Evolutionary conservation across 2,888 invertebrate genomes (phyloP), one percentile per base, ranked within the genome.

Genomic region (Fragum fragum): DNA sequence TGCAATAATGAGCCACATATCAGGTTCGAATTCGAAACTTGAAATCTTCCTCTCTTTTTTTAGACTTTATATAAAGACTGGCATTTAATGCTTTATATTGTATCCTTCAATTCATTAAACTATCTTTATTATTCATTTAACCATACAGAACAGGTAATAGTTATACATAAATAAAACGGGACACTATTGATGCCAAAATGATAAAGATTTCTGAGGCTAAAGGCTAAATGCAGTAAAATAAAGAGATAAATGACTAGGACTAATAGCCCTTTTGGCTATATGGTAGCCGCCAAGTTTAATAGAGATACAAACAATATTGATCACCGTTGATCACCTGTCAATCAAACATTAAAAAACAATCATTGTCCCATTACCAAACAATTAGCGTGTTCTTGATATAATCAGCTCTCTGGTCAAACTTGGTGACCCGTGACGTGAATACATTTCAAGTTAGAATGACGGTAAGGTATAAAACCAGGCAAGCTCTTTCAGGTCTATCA

Each of bases 311-410:
- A 29, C 29, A 63, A 63, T 63, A 63, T 63, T 69, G 69, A 69
- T 69, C 23, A 47, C 42, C 47, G 21, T 7, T 52, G 69, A 69
- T 69, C 47, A 69, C 69, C 69, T 39, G 42, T 69, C 42, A 69
- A 28, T 39, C 29, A 39, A 39, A 52, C 69, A 69, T 42, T 69
- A 69, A 42, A 69, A 52, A 69, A 52, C 69, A 69, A 36, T 69
- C 28, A 69, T 47, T 21, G 52, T 69, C 42, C 42, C 21, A 69
- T 69, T 69, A 69, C 26, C 69, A 28, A 47, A 21, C 39, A 66
- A 66, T 66, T 66, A 39, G 66, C 39, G 14, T 36, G 39, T 32
- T 23, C 39, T 66, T 66, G 66, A 66, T 66, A 32, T 66, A 66
- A 39, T 66, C 66, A 66, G 14, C 66, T 66, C 66, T 26, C 32